These are phyloP conservation scores for Cremastinae sp. DNA, from an alignment of 2,888 invertebrate species.

Conservation along the genomic window DNA sequence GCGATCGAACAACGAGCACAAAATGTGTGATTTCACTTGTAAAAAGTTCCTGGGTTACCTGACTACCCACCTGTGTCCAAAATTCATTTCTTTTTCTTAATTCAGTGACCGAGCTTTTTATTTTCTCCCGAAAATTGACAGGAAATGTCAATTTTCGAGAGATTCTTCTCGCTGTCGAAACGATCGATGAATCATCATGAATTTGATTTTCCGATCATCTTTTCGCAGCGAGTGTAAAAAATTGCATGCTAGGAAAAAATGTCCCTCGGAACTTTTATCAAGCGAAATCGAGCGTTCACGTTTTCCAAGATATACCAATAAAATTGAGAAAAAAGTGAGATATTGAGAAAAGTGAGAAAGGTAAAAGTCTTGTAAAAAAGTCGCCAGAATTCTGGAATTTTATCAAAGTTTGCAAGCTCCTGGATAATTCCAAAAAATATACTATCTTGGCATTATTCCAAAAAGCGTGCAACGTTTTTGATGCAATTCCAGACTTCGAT, in stretches of 20 bases:
- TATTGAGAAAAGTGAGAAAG: constrained; percentile 17
- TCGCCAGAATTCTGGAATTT: background rate
- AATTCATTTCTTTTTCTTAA: background rate
- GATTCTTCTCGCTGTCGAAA: constrained; percentile 31
- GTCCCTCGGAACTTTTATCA: constrained; percentile 73
- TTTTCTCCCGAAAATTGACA: constrained; percentile 33
- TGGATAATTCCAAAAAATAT: too few relatives aligned
- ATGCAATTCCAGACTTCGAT: constrained; percentile 50
- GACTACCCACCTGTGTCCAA: constrained; percentile 52
- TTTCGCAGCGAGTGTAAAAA: constrained; percentile 55
- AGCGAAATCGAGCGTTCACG: constrained; percentile 68
- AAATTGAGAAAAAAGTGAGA: constrained; percentile 41
- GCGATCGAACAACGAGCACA: constrained; percentile 16
- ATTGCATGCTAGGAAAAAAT: constrained; percentile 73
- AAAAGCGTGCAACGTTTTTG: too few relatives aligned
- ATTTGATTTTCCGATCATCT: constrained; percentile 33
- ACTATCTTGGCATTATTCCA: too few relatives aligned
- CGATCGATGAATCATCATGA: background rate
- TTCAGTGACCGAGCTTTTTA: constrained; percentile 48
- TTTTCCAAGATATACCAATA: constrained; percentile 46
- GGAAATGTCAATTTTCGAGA: constrained; percentile 29
- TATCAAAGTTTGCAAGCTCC: too few relatives aligned
- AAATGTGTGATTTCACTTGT: constrained; percentile 60
- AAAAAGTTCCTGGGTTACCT: constrained; percentile 63
- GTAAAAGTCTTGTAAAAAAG: constrained; percentile 8